Percentiles rank a stretch among this genome's conserved stretches.
Conservation (phyloP, 1,140 invertebrate species). For the Nomia melanderi region DNA sequence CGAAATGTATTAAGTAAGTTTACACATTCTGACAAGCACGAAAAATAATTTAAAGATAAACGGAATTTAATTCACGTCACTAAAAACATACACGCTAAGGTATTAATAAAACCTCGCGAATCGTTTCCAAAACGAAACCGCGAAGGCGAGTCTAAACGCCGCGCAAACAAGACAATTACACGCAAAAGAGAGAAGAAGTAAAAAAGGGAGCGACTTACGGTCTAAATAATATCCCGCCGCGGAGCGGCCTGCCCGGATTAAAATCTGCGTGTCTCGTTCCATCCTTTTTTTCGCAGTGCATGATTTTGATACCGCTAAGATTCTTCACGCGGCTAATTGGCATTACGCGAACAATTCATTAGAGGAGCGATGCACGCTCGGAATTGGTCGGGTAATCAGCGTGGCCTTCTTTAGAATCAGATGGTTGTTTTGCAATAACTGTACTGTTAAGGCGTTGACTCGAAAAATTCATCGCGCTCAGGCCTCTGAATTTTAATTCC, state of each 20-base stretch:
- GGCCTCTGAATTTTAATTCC: slow-evolving; percentile 41
- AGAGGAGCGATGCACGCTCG: slow-evolving; percentile 34
- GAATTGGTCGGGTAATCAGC: slow-evolving; percentile 43
- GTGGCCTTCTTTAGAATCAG: slow-evolving; percentile 45
- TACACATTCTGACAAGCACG: no score
- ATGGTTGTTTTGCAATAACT: slow-evolving; percentile 49
- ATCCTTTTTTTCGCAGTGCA: slow-evolving; percentile 45
- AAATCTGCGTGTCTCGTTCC: slow-evolving; percentile 44
- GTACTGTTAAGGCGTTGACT: slow-evolving; percentile 41
- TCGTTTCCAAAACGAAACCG: not conserved
- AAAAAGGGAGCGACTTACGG: not conserved
- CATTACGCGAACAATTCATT: slow-evolving; percentile 52
- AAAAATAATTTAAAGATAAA: no score
- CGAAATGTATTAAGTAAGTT: no score
- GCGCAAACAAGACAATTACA: not conserved
- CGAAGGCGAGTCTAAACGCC: not conserved
- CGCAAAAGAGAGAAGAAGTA: not conserved
- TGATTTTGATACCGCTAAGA: slow-evolving; percentile 54
- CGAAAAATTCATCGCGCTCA: slow-evolving; percentile 39
- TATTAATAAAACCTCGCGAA: no score
- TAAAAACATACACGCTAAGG: no score
- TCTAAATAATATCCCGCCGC: not conserved
- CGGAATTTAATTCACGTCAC: no score
- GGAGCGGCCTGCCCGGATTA: slow-evolving; percentile 10
- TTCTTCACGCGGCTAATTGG: slow-evolving; percentile 54